Conservation (phyloP, 64 coral and sea anemone genomes). For the Acropora yongei region DNA sequence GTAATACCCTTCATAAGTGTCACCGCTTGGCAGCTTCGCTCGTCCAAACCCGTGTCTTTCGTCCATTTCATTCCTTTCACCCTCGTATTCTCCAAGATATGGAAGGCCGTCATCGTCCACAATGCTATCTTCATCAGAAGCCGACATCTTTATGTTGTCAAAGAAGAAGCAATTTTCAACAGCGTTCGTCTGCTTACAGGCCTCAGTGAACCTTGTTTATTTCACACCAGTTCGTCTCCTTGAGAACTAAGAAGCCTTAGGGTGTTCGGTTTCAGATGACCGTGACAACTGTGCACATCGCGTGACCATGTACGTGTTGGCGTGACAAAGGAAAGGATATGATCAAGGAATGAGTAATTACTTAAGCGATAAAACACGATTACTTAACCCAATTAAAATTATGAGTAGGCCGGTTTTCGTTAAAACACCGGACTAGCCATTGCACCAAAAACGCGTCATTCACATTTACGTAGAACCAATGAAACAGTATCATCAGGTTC, state of each 20-base stretch:
- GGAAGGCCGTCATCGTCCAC: constrained; percentile 61
- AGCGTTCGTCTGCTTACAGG: not conserved
- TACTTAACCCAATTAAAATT: too few relatives aligned
- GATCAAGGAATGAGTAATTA: too few relatives aligned
- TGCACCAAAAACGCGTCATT: too few relatives aligned
- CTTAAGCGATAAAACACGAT: too few relatives aligned
- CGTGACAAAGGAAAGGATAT: not conserved
- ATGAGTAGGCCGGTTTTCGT: too few relatives aligned
- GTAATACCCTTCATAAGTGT: constrained; percentile 66
- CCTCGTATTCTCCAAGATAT: constrained; percentile 66
- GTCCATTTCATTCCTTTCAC: constrained; percentile 57
- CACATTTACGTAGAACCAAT: too few relatives aligned
- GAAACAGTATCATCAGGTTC: too few relatives aligned
- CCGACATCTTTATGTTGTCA: not conserved
- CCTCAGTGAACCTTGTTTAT: constrained; percentile 18
- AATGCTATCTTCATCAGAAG: constrained; percentile 66
- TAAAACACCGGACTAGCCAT: too few relatives aligned
- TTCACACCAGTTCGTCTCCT: constrained; percentile 23
- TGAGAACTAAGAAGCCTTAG: not conserved
- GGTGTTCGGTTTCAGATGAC: not conserved
- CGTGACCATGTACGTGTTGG: not conserved
- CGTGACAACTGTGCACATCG: not conserved
- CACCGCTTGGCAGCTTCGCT: constrained; percentile 36
- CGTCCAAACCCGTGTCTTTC: constrained; percentile 58
- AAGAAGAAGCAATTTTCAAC: too few relatives aligned